A percentile compares a stretch with the other conserved stretches of the same genome.
phyloP scores from a whole-genome alignment of 1,140 invertebrate genomes.

The Sipha flava region DNA sequence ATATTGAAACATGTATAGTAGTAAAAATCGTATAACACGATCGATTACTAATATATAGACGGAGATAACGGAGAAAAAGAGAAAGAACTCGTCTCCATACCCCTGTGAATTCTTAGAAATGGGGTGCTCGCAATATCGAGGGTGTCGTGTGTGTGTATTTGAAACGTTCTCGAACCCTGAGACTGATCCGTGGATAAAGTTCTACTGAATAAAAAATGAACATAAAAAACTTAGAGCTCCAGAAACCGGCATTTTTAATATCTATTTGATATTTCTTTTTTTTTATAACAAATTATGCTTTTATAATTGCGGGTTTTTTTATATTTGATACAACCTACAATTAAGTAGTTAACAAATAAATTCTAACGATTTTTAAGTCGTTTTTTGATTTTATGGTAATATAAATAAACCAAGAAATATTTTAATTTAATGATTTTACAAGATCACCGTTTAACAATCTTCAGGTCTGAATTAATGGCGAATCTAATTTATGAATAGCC shows the following conservation, averaged over 20 bases:
- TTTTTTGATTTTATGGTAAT: too few relatives aligned
- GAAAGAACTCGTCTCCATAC: neutral
- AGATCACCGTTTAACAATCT: too few relatives aligned
- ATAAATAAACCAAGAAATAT: too few relatives aligned
- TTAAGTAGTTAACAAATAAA: neutral
- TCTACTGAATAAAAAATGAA: neutral
- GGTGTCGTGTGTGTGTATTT: neutral
- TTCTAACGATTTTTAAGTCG: too few relatives aligned
- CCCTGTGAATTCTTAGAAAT: neutral
- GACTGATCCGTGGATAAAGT: neutral
- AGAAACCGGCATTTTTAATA: neutral
- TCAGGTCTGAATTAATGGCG: too few relatives aligned
- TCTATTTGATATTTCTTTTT: too few relatives aligned
- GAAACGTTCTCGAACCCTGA: neutral
- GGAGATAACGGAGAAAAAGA: constrained; percentile 14
- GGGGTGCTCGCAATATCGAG: neutral
- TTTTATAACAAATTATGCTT: too few relatives aligned
- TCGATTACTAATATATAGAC: neutral
- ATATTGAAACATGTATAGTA: neutral
- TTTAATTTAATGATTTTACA: too few relatives aligned
- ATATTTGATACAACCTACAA: too few relatives aligned
- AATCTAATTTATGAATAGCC: too few relatives aligned
- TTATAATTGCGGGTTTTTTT: too few relatives aligned
- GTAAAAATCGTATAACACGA: neutral
- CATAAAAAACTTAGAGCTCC: neutral